phyloP scores from a whole-genome alignment of 2,113 vertebrate species.

The Podarcis muralis region DNA sequence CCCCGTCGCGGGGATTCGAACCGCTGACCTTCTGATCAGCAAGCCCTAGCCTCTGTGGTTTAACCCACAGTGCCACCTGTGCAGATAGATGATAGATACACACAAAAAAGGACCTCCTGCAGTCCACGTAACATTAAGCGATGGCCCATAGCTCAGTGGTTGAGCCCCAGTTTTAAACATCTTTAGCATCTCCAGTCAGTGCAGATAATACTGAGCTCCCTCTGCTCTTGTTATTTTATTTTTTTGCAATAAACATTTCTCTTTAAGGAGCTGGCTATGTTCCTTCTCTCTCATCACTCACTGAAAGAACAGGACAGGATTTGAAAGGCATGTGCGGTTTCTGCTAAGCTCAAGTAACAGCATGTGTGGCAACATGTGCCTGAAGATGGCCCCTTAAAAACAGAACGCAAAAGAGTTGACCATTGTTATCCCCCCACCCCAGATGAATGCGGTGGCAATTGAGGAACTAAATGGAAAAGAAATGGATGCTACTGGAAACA shows the following conservation, averaged over 20 bases:
- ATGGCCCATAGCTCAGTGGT: no score
- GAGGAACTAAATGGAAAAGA: not conserved
- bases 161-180: no score
- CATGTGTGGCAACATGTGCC: not conserved
- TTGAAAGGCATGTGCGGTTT: not conserved
- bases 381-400: not conserved
- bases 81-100: not conserved
- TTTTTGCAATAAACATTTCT: not conserved
- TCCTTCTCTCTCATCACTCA: not conserved
- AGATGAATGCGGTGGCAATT: not conserved
- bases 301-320: not conserved
- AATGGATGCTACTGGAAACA: not conserved
- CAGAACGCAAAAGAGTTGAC: not conserved
- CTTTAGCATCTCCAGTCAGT: no score
- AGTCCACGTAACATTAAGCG: no score
- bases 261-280: not conserved
- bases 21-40: no score
- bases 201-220: no score
- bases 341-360: not conserved
- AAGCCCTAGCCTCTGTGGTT: no score
- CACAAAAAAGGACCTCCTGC: not conserved
- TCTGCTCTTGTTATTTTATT: not conserved
- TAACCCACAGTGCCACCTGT: no score
- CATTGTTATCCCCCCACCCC: not conserved
- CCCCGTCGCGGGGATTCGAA: no score